Evolutionary conservation across 1,140 invertebrate genomes (phyloP), one percentile per base, ranked within the genome.

Genomic region (Acyrthosiphon pisum): DNA sequence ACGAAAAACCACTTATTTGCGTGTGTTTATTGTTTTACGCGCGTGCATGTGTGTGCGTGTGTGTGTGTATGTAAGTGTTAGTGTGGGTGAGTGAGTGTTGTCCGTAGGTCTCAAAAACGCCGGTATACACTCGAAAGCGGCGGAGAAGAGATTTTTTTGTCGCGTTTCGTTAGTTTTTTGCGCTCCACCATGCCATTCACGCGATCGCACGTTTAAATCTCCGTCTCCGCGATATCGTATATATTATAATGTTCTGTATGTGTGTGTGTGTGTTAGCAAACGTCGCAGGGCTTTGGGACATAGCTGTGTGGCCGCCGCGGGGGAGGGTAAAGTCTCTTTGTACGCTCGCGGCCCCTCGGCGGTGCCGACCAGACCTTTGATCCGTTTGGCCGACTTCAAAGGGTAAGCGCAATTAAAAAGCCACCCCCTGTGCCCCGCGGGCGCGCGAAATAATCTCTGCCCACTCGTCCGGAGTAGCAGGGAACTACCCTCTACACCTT

Each of bases 361-460:
- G 35, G 41, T 18, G 35, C 11, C 37, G n/a, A 50, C 46, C 46
- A 8, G 30, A 48, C 88, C 48, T 56, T 89, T 56, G 88, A 89
- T 56, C 88, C 88, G 48, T 41, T 35, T 4, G 88, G 35, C 23
- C 88, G 88, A 89, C 88, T 41, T 89, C 48, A 89, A 89, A 89
- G 88, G 88, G 11, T n/a, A n/a, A 46, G 48, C 50, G 88, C 88
- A 89, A 89, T 89, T 89, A 89, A 89, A 89, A 89, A 89, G 22
- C 48, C 88, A 23, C 48, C 88, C 88, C 86, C n/a, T 37, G 48
- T 37, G 88, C n/a, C 22, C n/a, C 87, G 87, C 87, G n/a, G 87
- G 46, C 87, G 18, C 50, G 88, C 22, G 22, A 56, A 56, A 89
- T 89, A 53, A 56, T 89, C 88, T 35, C 88, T 56, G 88, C 48